Base-by-base conservation (phyloP, 2,113 vertebrate genomes). In the Tetrao urogallus region DNA sequence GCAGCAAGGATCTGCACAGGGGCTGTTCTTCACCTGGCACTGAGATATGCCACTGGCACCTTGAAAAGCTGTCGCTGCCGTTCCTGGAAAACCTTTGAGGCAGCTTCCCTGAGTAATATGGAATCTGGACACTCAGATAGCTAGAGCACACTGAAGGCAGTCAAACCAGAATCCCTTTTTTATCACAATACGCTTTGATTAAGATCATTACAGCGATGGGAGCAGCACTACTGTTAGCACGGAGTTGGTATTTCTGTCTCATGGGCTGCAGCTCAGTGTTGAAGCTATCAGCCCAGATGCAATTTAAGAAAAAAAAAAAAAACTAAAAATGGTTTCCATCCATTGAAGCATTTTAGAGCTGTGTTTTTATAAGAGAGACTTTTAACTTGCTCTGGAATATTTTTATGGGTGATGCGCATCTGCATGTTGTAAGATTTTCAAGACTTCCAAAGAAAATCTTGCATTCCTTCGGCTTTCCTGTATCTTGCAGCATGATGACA, bases 181-280 rank as follows among this genome's bases (percentile, higher is more conserved):
- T 75, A 77, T 96, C 96, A 95, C 94, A 96, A 92, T 97, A 70
- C 88, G 92, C 92, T 92, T 92, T 97, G 95, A 97, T 96, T 93
- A 96, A 92, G 91, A 95, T 93, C 87, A 87, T 96, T 94, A 78
- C 54, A 96, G 93, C 12, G 66, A 97, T 93, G 87, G 93, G 91
- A 94, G 93, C 96, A 86, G 94, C 92, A 42, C 58, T 89, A 21
- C 84, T 65, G 89, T 52, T 95, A 61, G 13, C 48, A 92, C 42
- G 42, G 96, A 93, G 93, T 50, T 92, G 94, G 83, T 96, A 97
- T 96, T 96, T 94, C 92, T 94, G 80, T 92, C 89, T 96, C 91
- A 66, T 6, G 50, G 93, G 77, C 92, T 95, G 95, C 89, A 57
- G 19, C 79, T 90, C 91, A 67, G 84, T 34, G 85, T 63, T 88